Percentiles rank a stretch among this genome's conserved stretches.
Evolutionary conservation across 2,888 invertebrate genomes (phyloP).

Genomic region (Linnaemya vulpina): DNA sequence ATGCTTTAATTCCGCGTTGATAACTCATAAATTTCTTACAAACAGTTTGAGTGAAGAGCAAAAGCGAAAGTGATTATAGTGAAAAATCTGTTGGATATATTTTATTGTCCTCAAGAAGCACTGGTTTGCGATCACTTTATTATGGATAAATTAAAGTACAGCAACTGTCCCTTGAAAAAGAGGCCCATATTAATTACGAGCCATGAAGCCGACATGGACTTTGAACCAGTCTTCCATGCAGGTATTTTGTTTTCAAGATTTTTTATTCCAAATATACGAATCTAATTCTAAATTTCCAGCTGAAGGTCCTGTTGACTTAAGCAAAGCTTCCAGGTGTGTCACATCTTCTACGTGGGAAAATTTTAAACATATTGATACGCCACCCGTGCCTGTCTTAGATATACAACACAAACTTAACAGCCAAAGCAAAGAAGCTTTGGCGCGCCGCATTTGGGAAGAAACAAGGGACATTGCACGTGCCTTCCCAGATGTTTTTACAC

Average conservation of each 20-base stretch:
- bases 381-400: constrained; percentile 46
- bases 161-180: constrained; percentile 82
- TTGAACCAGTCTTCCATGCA: constrained; percentile 74
- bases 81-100: neutral
- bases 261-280: neutral
- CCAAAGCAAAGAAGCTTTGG: constrained; percentile 79
- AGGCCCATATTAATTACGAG: constrained; percentile 78
- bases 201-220: constrained; percentile 63
- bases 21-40: neutral
- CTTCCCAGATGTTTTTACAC: constrained; percentile 81
- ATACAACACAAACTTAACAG: constrained; percentile 64
- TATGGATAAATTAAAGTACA: constrained; percentile 81
- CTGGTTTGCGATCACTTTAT: constrained; percentile 34
- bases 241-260: constrained; percentile 73
- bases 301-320: constrained; percentile 81
- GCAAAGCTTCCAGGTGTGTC: constrained; percentile 60
- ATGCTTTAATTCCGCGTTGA: neutral
- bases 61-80: constrained; percentile 8
- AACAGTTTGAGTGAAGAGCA: neutral
- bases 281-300: constrained; percentile 74
- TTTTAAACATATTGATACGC: constrained; percentile 16
- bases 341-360: constrained; percentile 24
- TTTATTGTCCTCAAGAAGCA: neutral
- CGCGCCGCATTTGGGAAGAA: constrained; percentile 80
- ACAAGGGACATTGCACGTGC: constrained; percentile 81